Conservation (phyloP, 2,113 vertebrate genomes). For the Cyanoliseus patagonus region DNA sequence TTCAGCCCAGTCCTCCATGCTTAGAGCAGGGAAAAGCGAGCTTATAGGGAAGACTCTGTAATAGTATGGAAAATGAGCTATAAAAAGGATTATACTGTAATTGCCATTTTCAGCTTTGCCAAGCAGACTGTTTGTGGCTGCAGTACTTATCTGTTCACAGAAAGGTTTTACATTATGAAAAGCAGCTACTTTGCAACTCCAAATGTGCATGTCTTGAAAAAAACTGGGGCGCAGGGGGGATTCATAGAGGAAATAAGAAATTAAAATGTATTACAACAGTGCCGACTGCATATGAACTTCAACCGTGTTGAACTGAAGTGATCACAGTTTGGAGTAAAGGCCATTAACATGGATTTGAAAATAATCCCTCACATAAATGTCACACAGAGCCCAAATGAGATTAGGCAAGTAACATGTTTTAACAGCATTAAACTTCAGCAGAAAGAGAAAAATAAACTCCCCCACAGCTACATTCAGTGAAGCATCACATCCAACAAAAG, state of each 20-base stretch:
- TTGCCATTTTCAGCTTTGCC: neutral
- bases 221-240: neutral
- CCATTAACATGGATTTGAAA: constrained; percentile 36
- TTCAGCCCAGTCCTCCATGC: neutral
- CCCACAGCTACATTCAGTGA: constrained; percentile 23
- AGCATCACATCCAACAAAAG: neutral
- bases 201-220: neutral
- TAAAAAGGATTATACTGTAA: neutral
- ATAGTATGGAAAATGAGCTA: neutral
- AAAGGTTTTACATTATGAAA: neutral
- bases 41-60: constrained; percentile 7
- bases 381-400: neutral
- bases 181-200: neutral
- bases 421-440: neutral
- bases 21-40: neutral
- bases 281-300: constrained; percentile 23
- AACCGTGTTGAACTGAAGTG: constrained; percentile 1
- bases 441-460: neutral
- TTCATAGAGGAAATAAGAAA: neutral
- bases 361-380: neutral
- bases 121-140: neutral
- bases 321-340: constrained; percentile 16
- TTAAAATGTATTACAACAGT: neutral
- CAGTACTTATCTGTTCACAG: neutral
- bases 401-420: neutral